Evolutionary conservation across 2,888 invertebrate species (phyloP).

Genomic region (Drosophila vallismaia): DNA sequence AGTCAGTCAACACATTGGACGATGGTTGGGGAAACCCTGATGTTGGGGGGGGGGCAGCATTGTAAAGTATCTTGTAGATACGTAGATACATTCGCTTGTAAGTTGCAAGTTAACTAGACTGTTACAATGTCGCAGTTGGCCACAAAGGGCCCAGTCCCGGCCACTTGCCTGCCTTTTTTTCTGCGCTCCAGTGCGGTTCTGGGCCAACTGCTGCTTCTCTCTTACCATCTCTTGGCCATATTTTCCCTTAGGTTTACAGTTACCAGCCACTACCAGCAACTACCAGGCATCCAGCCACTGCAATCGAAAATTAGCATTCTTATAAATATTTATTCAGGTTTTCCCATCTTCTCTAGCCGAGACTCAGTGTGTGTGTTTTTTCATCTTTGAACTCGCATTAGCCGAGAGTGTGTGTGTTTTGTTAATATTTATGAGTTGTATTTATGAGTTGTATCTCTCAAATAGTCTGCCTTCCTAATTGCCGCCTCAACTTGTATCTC

Average conservation of each 20-base stretch:
- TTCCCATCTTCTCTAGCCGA: slow-evolving; percentile 28
- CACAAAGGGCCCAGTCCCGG: slow-evolving; percentile 37
- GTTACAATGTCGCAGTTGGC: slow-evolving; percentile 64
- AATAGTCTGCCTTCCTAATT: slow-evolving; percentile 52
- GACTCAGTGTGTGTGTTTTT: slow-evolving; percentile 16
- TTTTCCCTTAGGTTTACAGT: slow-evolving; percentile 54
- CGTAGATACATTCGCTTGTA: slow-evolving; percentile 69
- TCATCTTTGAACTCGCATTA: slow-evolving; percentile 42
- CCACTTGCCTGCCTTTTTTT: slow-evolving; percentile 57
- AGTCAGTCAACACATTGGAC: slow-evolving; percentile 60
- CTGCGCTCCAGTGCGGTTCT: slow-evolving; percentile 73
- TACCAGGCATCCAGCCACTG: slow-evolving; percentile 27
- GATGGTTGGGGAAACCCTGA: slow-evolving; percentile 30
- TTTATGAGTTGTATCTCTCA: slow-evolving; percentile 44
- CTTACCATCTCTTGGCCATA: slow-evolving; percentile 55
- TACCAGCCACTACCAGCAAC: slow-evolving; percentile 26
- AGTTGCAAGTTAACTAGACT: slow-evolving; percentile 76
- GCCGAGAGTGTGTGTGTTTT: slow-evolving; percentile 37
- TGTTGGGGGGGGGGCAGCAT: slow-evolving; percentile 18
- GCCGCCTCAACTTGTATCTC: slow-evolving; percentile 73
- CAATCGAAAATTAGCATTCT: slow-evolving; percentile 66
- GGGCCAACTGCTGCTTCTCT: slow-evolving; percentile 59
- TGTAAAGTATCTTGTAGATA: slow-evolving; percentile 61
- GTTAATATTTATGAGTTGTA: slow-evolving; percentile 73
- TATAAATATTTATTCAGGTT: slow-evolving; percentile 66